phyloP scores from a whole-genome alignment of 2,888 invertebrate species.

The Sepiola atlantica region DNA sequence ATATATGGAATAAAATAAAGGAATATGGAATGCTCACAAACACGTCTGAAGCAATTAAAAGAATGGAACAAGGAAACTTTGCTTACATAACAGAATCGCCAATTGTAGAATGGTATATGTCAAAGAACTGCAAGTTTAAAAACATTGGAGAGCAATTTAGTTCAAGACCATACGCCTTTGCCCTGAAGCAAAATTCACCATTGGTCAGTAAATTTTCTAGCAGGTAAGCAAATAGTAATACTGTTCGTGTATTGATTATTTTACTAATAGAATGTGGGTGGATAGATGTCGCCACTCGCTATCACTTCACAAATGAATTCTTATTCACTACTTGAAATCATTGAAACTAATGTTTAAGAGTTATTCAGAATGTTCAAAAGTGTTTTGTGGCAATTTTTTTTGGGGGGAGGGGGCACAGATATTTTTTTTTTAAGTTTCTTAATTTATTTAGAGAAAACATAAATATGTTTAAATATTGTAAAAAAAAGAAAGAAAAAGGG shows the following conservation, averaged over 20 bases:
- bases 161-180: slow-evolving; percentile 62
- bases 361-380: no score
- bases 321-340: no score
- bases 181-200: slow-evolving; percentile 59
- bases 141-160: slow-evolving; percentile 62
- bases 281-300: not conserved
- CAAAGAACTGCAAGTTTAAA: slow-evolving; percentile 56
- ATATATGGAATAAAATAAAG: slow-evolving; percentile 88
- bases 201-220: slow-evolving; percentile 53
- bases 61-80: slow-evolving; percentile 75
- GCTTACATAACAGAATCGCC: slow-evolving; percentile 63
- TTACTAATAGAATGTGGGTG: not conserved
- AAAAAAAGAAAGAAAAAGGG: no score
- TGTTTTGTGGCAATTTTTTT: no score
- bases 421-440: no score
- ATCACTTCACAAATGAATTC: not conserved
- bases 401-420: no score
- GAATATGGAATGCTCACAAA: slow-evolving; percentile 84
- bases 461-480: no score
- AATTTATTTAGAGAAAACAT: no score
- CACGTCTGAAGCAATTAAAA: slow-evolving; percentile 83
- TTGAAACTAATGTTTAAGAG: no score
- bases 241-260: not conserved
- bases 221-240: slow-evolving; percentile 49
- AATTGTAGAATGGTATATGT: slow-evolving; percentile 59